Percentiles rank a stretch among this genome's conserved stretches.
Conservation (phyloP, 2,888 invertebrate genomes). For the Rhagium mordax region DNA sequence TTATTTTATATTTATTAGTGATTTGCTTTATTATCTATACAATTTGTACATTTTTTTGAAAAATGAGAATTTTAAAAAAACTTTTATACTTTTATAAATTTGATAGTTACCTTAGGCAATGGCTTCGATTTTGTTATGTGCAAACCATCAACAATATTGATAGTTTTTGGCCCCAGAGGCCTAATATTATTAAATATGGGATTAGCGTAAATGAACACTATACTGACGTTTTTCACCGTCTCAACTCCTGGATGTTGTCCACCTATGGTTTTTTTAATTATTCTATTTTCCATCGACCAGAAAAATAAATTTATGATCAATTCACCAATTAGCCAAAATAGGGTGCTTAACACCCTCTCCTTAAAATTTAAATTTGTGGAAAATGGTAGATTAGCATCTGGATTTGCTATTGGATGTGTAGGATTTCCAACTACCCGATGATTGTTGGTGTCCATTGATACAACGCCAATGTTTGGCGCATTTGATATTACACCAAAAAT, state of each 20-base stretch:
- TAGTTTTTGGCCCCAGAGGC: slow-evolving; percentile 60
- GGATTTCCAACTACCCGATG: slow-evolving; percentile 63
- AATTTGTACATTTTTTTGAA: no score
- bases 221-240: slow-evolving; percentile 59
- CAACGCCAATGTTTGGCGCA: slow-evolving; percentile 63
- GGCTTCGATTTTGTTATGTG: slow-evolving; percentile 51
- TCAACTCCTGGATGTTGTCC: slow-evolving; percentile 55
- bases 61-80: no score
- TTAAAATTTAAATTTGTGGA: slow-evolving; percentile 53
- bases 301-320: slow-evolving; percentile 14
- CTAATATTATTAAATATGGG: slow-evolving; percentile 60
- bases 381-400: slow-evolving; percentile 59
- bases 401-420: slow-evolving; percentile 62
- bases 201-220: slow-evolving; percentile 64
- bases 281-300: slow-evolving; percentile 2
- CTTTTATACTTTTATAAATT: no score
- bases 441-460: slow-evolving; percentile 60
- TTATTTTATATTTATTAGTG: no score
- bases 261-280: slow-evolving; percentile 14
- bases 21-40: no score
- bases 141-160: slow-evolving; percentile 60
- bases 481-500: slow-evolving; percentile 61
- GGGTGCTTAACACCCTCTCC: slow-evolving; percentile 56
- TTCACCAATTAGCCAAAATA: slow-evolving; percentile 33
- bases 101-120: slow-evolving; percentile 54